Percentiles rank a stretch among this genome's conserved stretches.
phyloP scores from a whole-genome alignment of 2,113 vertebrate genomes.

The Vicugna pacos region DNA sequence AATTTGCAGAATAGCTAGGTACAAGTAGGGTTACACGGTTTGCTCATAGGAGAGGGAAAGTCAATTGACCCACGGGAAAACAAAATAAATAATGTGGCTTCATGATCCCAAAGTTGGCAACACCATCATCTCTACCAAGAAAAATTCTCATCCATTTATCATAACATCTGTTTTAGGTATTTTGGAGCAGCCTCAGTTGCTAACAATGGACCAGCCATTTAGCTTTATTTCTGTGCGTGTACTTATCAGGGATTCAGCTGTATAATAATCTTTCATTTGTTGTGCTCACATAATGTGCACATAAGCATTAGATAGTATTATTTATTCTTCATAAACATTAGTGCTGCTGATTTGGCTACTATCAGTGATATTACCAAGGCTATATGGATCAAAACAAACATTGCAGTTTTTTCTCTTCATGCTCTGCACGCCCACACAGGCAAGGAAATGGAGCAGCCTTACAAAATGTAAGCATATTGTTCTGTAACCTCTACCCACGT shows the following conservation, averaged over 20 bases:
- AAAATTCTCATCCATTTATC: not conserved
- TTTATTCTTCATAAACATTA: slow-evolving; percentile 23
- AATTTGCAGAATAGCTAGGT: not conserved
- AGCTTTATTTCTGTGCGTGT: not conserved
- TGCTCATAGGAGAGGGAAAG: not conserved
- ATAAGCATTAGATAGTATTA: slow-evolving; percentile 28
- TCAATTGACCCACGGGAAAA: not conserved
- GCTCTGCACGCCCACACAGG: not conserved
- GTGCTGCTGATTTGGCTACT: not conserved
- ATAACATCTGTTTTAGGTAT: not conserved
- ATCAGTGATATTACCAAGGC: not conserved
- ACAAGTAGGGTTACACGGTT: not conserved
- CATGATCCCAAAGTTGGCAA: not conserved
- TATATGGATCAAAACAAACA: not conserved
- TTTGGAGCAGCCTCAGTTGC: not conserved
- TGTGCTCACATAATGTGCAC: not conserved
- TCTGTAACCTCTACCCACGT: not conserved
- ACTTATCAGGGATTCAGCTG: not conserved
- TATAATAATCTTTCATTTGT: slow-evolving; percentile 18
- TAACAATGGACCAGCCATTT: not conserved
- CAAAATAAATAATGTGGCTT: not conserved
- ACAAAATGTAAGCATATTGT: not conserved
- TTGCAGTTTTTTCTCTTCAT: not conserved
- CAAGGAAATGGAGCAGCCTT: not conserved
- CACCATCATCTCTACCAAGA: not conserved